Base-by-base conservation (phyloP, 2,113 vertebrate genomes). In the Microcebus tavaratra region DNA sequence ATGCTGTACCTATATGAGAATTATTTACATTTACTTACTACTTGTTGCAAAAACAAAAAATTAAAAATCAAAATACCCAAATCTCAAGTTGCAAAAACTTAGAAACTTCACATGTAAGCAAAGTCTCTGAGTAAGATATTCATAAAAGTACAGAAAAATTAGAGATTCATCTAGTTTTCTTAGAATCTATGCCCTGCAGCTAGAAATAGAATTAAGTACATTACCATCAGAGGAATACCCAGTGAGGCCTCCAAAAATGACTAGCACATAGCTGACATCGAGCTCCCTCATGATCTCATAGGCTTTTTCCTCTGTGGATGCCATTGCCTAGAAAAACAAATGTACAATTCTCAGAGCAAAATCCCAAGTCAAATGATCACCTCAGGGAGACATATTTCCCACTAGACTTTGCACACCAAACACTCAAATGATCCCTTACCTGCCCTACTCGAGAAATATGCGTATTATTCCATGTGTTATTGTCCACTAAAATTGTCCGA, bases 401-500 rank as follows among this genome's bases (percentile, higher is more conserved):
- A 87, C 3, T 21, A 90, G 48, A 75, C n/a, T 7, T 45, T 48
- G 7, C 14, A 34, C 13, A 25, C 0, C 45, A 79, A 57, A 67
- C 7, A 88, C 4, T 63, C 0, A 0, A 79, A 90, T 0, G 0
- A 80, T 11, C 18, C 23, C 15, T 98, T 97, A 99, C 99, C 99
- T 99, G 99, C 29, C 99, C 99, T 0, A 99, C 99, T 34, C 99
- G 99, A 95, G 99, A 99, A 98, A 99, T 99, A 97, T 99, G 99
- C 0, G 99, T 99, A 98, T 99, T 99, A 98, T 99, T 99, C 99
- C 99, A 99, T 0, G 99, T 99, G 98, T 99, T 99, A 98, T 99
- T 99, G 98, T 99, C 99, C 90, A 99, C 99, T 91, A 99, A 98
- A 98, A 99, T 99, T 6, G 99, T 99, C 94, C 99, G 99, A 98